Evolutionary conservation across 2,888 invertebrate genomes (phyloP).

Genomic region (Ephialtes manifestator): DNA sequence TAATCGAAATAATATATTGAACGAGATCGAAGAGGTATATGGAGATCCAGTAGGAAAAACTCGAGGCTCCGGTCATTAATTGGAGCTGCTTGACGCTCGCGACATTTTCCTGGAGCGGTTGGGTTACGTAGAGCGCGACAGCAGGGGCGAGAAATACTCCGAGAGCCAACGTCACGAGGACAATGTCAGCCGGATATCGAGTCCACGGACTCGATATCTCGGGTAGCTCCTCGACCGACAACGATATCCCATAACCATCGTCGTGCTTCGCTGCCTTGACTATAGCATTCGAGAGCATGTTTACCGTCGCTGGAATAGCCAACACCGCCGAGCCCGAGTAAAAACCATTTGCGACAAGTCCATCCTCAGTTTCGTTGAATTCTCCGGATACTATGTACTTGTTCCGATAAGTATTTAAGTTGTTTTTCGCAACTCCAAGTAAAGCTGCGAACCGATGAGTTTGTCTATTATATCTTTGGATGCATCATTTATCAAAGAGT

Average conservation of each 20-base stretch:
- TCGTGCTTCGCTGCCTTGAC: conserved; percentile 77
- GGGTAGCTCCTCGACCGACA: conserved; percentile 79
- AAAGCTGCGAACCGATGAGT: conserved; percentile 82
- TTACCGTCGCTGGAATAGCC: conserved; percentile 87
- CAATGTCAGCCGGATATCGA: conserved; percentile 55
- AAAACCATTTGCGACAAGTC: conserved; percentile 82
- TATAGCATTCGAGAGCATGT: conserved; percentile 86
- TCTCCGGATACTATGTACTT: conserved; percentile 87
- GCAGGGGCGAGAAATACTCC: conserved; percentile 80
- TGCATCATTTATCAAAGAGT: neutral
- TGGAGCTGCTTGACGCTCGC: conserved; percentile 90
- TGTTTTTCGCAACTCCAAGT: conserved; percentile 81
- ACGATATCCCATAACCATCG: conserved; percentile 77
- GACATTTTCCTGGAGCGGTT: conserved; percentile 89
- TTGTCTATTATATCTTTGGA: too few relatives aligned
- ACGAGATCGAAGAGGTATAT: conserved; percentile 88
- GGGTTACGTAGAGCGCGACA: conserved; percentile 87
- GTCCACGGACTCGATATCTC: conserved; percentile 53
- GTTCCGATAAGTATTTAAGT: conserved; percentile 86
- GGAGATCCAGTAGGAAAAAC: conserved; percentile 89
- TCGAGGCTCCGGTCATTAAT: conserved; percentile 89
- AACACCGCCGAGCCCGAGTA: conserved; percentile 87
- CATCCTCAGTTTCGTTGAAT: conserved; percentile 80
- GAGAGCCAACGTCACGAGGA: conserved; percentile 75
- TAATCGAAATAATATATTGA: conserved; percentile 73